Evolutionary conservation across 2,888 invertebrate species (phyloP).

Genomic region (Aporophyla lueneburgensis): DNA sequence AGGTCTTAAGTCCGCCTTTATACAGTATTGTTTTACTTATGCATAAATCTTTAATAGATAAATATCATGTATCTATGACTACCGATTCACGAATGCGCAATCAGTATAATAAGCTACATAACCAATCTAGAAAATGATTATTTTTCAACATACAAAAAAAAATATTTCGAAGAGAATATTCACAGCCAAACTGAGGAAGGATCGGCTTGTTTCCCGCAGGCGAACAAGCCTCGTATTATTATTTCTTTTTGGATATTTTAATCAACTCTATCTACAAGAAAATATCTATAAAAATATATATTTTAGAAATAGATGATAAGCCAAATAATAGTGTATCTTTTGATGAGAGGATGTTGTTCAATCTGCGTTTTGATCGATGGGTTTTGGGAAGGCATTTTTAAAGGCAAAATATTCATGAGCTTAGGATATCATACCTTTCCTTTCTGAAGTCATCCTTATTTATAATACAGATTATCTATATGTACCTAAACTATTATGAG

Average conservation of each 20-base stretch:
- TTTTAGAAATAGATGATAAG: slow-evolving; percentile 43
- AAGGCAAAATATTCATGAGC: slow-evolving; percentile 37
- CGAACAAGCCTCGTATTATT: slow-evolving; percentile 60
- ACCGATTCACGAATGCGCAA: too few species aligned
- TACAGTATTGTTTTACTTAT: neutral
- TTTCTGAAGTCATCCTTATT: neutral
- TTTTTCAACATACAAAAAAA: slow-evolving; percentile 41
- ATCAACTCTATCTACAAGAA: slow-evolving; percentile 53
- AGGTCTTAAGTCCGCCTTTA: neutral
- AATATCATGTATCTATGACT: neutral
- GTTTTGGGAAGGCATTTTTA: slow-evolving; percentile 6
- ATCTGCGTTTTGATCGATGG: slow-evolving; percentile 30
- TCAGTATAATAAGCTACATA: neutral
- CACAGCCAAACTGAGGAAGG: slow-evolving; percentile 51
- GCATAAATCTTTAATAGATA: neutral
- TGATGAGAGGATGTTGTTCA: slow-evolving; percentile 34
- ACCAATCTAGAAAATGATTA: slow-evolving; percentile 14
- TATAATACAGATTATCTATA: too few species aligned
- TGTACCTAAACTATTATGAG: too few species aligned
- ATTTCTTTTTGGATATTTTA: slow-evolving; percentile 59
- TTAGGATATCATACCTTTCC: slow-evolving; percentile 15
- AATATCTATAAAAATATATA: slow-evolving; percentile 38
- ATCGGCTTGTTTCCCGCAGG: slow-evolving; percentile 64
- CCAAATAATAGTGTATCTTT: slow-evolving; percentile 27
- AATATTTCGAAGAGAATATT: slow-evolving; percentile 45